Base-by-base conservation (phyloP, 2,797 vertebrate genomes). In the Dromococcyx pavoninus region DNA sequence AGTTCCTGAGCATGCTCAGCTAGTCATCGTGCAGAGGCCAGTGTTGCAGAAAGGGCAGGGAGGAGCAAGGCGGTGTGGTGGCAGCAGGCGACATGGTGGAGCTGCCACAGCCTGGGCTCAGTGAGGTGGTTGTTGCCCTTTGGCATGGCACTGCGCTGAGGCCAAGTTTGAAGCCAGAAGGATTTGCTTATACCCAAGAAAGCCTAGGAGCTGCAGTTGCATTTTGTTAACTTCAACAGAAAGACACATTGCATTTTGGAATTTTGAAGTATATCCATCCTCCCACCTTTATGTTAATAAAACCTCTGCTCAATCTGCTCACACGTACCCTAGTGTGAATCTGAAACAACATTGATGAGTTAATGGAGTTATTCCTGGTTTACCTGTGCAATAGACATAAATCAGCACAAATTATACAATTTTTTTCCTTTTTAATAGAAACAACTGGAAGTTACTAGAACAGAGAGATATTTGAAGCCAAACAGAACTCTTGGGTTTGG, bases 381-480 rank as follows among this genome's bases (percentile, higher is more conserved):
- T 74, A 19, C 57, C 61, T 62, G n/a, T 61, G 67, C 30, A 88
- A 85, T 57, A 82, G 53, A 67, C 79, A 95, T 41, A 93, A 89
- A 86, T 77, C 64, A 79, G 7, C 21, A 39, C 5, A 11, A 74
- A 54, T 61, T 28, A 69, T 61, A 76, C 5, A 0, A 2, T 51
- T 7, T 77, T 87, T 61, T 11, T 18, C 13, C 22, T 24, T 44
- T 90, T 91, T 82, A 77, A 77, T 11, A 10, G 89, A 87, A 96
- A 94, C 74, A 90, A 94, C 83, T 91, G 82, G 80, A 81, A 91
- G 93, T 97, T 95, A 85, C 91, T 94, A 90, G 83, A 96, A 94
- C 77, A 94, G 92, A 90, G 61, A 94, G 71, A 85, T n/a, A 85
- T 91, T 93, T 94, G 71, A 94, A 96, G 80, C 83, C 93, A 95